Base-by-base conservation (phyloP, 2,113 vertebrate species). In the Ictidomys tridecemlineatus region DNA sequence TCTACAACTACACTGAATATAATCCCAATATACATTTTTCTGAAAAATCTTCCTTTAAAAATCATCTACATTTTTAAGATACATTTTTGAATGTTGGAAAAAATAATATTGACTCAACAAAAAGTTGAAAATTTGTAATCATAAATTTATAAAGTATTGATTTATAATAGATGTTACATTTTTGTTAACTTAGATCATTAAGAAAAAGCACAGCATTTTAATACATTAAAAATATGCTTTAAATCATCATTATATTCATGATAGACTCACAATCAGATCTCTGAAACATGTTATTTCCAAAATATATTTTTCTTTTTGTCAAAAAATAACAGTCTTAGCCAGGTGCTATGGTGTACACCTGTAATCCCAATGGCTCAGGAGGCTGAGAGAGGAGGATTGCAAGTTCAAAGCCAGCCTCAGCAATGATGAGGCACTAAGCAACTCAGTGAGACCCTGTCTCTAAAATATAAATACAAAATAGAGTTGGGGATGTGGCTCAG, bases 211-310 rank as follows among this genome's bases (percentile, higher is more conserved):
- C 1, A 89, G 83, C 89, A 28, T 8, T 72, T 7, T 37, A 53
- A 39, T n/a, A 80, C n/a, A 22, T 94, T 82, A 13, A 80, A 86
- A 82, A 18, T 69, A 70, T 39, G 76, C 93, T 96, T 51, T 39
- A 92, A 93, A 8, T 87, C 7, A 74, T 3, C 5, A 77, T 87
- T 37, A 53, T 1, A 92, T 0, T 78, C 42, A 63, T 51, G 10
- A 84, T 18, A 93, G 13, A 80, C 83, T 89, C 11, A 0, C 2
- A 88, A 13, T 16, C 85, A 2, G 74, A 89, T 63, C 7, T 69
- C 32, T 84, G 11, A 69, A 92, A 67, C 13, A 79, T 14, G 65
- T 67, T 84, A 2, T 70, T 76, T 72, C 11, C 30, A 89, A 86
- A 70, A 42, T 22, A 22, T 58, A 32, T 67, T 56, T 84, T 9